These are phyloP conservation scores for Aramus guarauna DNA, from an alignment of 2,113 vertebrate species.

Conservation along the genomic window DNA sequence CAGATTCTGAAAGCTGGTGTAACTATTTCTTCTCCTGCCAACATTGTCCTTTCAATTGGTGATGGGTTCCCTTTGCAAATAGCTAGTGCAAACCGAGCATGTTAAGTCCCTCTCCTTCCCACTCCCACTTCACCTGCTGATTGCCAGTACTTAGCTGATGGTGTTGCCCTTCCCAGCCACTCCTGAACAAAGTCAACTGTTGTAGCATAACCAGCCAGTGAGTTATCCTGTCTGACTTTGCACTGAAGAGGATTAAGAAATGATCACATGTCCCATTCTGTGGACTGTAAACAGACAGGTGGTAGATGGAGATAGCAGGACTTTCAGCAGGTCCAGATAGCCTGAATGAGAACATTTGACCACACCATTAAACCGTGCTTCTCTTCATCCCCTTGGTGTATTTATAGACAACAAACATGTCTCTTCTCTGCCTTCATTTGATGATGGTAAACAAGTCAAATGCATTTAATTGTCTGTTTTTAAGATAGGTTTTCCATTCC, in stretches of 20 bases:
- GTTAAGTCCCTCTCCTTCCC: not conserved
- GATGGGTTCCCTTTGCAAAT: not conserved
- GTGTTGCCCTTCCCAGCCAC: not conserved
- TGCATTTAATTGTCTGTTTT: not conserved
- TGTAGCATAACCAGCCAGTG: not conserved
- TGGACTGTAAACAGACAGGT: not conserved
- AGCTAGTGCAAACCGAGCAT: not conserved
- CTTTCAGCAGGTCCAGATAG: not conserved
- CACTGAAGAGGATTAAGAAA: not conserved
- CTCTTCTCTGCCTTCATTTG: not conserved
- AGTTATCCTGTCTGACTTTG: not conserved
- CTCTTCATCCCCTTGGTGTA: not conserved
- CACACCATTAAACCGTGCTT: not conserved
- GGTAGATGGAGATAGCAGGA: not conserved
- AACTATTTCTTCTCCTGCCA: not conserved
- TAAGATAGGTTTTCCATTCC: not conserved
- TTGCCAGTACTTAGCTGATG: not conserved
- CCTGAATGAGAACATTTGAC: not conserved
- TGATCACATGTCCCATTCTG: not conserved
- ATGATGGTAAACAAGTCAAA: not conserved
- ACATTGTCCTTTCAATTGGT: not conserved
- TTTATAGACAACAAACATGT: not conserved
- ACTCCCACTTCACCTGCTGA: not conserved
- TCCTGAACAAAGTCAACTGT: not conserved
- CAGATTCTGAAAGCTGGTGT: not conserved